Conservation (phyloP, 2,113 vertebrate genomes). For the Hepsetus odoe region DNA sequence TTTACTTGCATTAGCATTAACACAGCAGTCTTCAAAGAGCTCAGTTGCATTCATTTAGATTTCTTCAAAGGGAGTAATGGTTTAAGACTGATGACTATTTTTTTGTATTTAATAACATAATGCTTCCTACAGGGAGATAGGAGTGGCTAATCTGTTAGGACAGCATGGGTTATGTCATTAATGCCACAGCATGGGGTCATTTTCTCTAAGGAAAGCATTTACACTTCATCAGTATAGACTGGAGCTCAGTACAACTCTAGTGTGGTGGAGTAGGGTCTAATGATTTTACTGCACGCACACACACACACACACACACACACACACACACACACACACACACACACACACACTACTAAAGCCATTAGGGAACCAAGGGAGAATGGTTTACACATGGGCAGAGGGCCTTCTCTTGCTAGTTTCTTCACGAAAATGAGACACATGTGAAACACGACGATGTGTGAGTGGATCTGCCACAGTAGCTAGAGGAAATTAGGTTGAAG, state of each 20-base stretch:
- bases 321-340: no score
- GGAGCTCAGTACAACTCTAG: constrained; percentile 21
- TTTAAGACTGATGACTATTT: not conserved
- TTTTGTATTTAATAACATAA: not conserved
- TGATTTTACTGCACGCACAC: constrained; percentile 15
- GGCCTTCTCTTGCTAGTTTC: not conserved
- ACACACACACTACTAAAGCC: not conserved
- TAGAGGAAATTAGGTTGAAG: constrained; percentile 12
- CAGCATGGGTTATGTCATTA: not conserved
- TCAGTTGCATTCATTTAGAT: not conserved
- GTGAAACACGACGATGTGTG: not conserved
- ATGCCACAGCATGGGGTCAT: not conserved
- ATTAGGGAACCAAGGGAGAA: constrained; percentile 9
- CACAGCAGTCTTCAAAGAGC: not conserved
- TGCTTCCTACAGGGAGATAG: not conserved
- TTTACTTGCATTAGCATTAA: not conserved
- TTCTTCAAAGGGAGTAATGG: not conserved
- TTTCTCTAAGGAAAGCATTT: constrained; percentile 19
- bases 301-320: no score
- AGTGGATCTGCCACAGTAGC: constrained; percentile 1
- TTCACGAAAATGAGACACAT: not conserved
- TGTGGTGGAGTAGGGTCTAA: constrained; percentile 2
- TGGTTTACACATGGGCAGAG: constrained; percentile 4
- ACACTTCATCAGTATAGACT: not conserved
- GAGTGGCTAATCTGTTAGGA: not conserved